Evolutionary conservation across 2,113 vertebrate species (phyloP), one percentile per base, ranked within the genome.

Genomic region (Menura novaehollandiae): DNA sequence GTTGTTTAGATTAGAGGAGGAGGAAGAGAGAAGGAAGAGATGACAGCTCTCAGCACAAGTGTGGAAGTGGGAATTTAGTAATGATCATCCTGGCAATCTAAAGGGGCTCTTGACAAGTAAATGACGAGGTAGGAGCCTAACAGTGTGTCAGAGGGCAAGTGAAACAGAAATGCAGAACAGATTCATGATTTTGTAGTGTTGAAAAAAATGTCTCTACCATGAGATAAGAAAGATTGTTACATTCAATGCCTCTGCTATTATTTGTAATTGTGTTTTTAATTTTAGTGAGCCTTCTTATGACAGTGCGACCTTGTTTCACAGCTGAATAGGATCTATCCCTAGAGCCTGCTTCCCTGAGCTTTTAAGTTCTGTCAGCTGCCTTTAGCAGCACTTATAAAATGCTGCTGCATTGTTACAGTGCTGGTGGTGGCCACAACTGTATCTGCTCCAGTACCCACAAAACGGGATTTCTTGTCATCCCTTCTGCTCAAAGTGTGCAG

Each of bases 401-500:
- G 53, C 18, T 63, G 32, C 32, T 35, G 30, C 24, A 5, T 5
- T 5, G 2, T 28, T 26, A 1, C 8, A 13, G 15, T 12, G 41
- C 47, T 79, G 55, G 7, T 51, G 35, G 30, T 43, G 58, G 43
- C 30, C 32, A 26, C 39, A 32, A 1, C 18, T 32, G 7, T 18
- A 7, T 8, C 49, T 69, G 27, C 39, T 30, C 33, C 17, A 9
- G 60, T 4, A 20, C 5, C 7, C 27, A 16, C 47, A 47, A 4
- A 58, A 27, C n/a, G 44, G 0, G 0, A 15, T 39, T 49, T 63
- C 44, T 33, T 80, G 22, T 64, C 35, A n/a, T 22, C 19, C 7
- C 32, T 60, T 16, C 33, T 46, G 5, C 17, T 52, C 13, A 1
- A 59, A 55, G 52, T 8, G 7, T 30, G 5, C 37, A 0, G 1